Evolutionary conservation across 2,888 invertebrate genomes (phyloP).

Genomic region (Acanthoscelides obtectus): DNA sequence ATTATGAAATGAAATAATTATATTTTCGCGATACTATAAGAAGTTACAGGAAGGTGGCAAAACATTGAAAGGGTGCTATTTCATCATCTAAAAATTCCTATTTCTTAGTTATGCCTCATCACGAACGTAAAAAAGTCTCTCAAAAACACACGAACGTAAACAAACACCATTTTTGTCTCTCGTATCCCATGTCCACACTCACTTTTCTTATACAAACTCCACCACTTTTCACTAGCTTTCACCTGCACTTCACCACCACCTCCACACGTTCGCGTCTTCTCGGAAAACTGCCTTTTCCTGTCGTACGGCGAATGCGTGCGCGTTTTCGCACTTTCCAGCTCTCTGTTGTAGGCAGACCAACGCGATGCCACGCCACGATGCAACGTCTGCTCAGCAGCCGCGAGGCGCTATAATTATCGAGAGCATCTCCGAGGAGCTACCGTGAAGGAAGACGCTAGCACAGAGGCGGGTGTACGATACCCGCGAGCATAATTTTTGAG

Average conservation of each 20-base stretch:
- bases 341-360: not conserved
- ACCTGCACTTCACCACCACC: not conserved
- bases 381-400: not conserved
- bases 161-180: not conserved
- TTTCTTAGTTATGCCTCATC: too few species aligned
- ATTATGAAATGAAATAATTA: too few species aligned
- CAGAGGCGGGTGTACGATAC: not conserved
- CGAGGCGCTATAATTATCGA: not conserved
- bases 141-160: not conserved
- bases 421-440: not conserved
- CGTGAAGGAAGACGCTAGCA: not conserved
- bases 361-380: not conserved
- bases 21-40: too few species aligned
- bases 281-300: not conserved
- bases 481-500: too few species aligned
- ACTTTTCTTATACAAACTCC: not conserved
- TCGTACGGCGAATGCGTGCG: not conserved
- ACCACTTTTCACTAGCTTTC: not conserved
- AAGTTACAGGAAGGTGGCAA: too few species aligned
- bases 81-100: too few species aligned
- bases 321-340: not conserved
- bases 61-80: too few species aligned
- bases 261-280: not conserved
- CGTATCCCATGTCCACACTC: not conserved
- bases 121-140: not conserved